Evolutionary conservation across 2,113 vertebrate genomes (phyloP), one percentile per base, ranked within the genome.

Genomic region (Psammodynastes pulverulentus): DNA sequence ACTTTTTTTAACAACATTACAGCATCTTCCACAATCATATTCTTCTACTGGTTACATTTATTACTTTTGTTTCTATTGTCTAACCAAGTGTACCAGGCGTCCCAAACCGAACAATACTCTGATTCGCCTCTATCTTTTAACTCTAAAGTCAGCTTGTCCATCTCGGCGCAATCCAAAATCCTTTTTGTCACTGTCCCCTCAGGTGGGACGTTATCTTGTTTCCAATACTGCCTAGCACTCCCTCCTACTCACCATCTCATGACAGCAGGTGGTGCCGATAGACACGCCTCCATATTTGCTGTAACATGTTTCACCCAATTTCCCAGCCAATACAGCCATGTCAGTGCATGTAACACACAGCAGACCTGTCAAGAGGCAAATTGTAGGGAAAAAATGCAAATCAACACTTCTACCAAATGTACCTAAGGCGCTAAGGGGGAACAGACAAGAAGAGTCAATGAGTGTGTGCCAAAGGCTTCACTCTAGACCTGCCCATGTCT

Each of bases 311-410:
- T 99, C 98, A 0, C 98, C 97, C 0, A 97, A 98, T 97, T 99
- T 99, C 34, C 99, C 99, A 0, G 99, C 99, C 98, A 99, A 97
- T 92, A 99, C 99, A 0, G 98, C 98, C 98, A 98, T 98, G 97
- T 99, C 99, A 0, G 99, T 99, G 95, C 99, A 99, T 0, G 99
- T 99, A 87, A 99, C 93, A 0, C 99, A 99, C 53, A 99, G 95
- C 95, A 99, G 96, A 39, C 99, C 99, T 99, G 96, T 4, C 15
- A 86, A 86, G 12, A 62, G 3, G 48, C 34, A 56, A 85, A 34
- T 4, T 5, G 10, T 9, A 56, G 53, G n/a, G n/a, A 29, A 85
- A 15, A 67, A 43, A 86, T 26, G 21, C 53, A 24, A 43, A 26
- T 15, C 12, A n/a, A 15, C 1, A 10, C 17, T 2, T 48, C 13